These are phyloP conservation scores for Turdus rufiventris DNA, from an alignment of 2,113 vertebrate species.

Conservation along the genomic window DNA sequence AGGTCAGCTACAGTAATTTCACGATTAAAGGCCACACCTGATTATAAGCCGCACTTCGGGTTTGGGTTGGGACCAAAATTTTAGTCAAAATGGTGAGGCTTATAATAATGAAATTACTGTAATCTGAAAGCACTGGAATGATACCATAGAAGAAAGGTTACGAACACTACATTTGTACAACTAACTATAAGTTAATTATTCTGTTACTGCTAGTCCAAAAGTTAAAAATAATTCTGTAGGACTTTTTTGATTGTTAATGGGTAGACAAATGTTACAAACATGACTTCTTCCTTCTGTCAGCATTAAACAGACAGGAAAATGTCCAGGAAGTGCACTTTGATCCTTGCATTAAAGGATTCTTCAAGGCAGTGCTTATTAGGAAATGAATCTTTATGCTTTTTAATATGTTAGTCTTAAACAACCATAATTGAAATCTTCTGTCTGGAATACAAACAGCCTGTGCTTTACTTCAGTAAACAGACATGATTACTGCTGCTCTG, in stretches of 20 bases:
- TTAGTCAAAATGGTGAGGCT: too few species aligned
- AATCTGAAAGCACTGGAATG: neutral
- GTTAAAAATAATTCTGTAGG: neutral
- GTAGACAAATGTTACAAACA: neutral
- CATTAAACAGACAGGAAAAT: neutral
- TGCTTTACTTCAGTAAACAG: conserved; percentile 46
- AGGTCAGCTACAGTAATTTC: too few species aligned
- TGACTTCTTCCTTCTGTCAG: neutral
- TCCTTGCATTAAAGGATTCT: neutral
- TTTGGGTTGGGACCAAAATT: too few species aligned
- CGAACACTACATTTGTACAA: neutral
- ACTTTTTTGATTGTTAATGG: neutral
- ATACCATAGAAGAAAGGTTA: neutral
- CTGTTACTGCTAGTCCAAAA: neutral
- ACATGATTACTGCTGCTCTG: neutral
- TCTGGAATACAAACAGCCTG: conserved; percentile 38
- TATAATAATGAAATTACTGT: too few species aligned
- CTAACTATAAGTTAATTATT: neutral
- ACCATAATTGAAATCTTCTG: conserved; percentile 59
- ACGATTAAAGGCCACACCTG: too few species aligned
- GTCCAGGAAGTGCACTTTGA: neutral
- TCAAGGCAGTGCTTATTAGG: neutral
- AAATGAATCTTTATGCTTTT: conserved; percentile 40
- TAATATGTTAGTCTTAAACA: conserved; percentile 33
- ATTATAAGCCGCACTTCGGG: too few species aligned